Conservation (phyloP, 2,113 vertebrate genomes). For the Mormoops blainvillei region DNA sequence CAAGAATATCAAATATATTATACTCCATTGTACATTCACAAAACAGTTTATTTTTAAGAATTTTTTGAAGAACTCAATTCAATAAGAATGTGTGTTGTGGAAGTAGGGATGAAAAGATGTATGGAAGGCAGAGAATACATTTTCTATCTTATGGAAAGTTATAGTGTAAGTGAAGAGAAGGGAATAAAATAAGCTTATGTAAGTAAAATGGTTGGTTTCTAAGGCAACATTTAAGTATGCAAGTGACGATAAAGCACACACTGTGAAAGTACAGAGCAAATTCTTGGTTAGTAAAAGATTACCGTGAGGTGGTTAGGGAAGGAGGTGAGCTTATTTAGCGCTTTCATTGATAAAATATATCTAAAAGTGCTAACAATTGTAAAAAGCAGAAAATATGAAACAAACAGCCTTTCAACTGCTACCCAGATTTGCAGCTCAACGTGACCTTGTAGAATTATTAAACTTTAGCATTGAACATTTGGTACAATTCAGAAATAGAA, state of each 20-base stretch:
- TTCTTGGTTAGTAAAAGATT: not conserved
- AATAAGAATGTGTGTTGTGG: not conserved
- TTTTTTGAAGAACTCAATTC: not conserved
- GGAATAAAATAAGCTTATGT: not conserved
- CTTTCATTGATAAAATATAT: not conserved
- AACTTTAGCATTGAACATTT: not conserved
- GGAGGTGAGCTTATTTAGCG: not conserved
- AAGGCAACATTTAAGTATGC: not conserved
- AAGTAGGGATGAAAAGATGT: not conserved
- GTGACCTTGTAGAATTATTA: conserved; percentile 16
- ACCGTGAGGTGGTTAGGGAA: not conserved
- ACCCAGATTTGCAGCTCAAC: not conserved
- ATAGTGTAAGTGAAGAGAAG: not conserved
- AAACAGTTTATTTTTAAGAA: not conserved
- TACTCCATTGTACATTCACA: not conserved
- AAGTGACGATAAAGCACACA: accelerated
- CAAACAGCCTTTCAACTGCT: not conserved
- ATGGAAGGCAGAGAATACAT: not conserved
- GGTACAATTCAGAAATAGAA: not conserved
- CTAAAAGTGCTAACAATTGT: not conserved
- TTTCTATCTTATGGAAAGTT: not conserved
- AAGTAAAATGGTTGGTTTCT: not conserved
- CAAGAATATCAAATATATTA: not conserved
- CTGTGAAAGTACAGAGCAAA: not conserved
- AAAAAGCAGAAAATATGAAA: not conserved